Evolutionary conservation across 2,797 vertebrate species (phyloP).

Genomic region (Alexandromys oeconomus): DNA sequence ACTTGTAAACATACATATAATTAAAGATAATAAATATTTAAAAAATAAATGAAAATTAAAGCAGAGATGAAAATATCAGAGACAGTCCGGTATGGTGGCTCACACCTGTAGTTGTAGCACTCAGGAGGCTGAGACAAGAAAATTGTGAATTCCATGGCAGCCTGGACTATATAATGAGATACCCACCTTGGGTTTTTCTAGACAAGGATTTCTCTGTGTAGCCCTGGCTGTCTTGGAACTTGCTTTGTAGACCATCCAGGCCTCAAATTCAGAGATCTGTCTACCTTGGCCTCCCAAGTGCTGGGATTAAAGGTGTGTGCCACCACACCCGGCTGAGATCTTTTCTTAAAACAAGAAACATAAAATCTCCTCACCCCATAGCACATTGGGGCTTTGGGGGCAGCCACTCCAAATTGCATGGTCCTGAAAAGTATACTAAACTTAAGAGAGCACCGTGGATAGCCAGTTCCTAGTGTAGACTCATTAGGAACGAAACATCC

Average conservation of each 20-base stretch:
- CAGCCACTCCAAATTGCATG: background rate
- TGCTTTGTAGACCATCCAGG: background rate
- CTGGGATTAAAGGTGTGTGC: background rate
- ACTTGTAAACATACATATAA: background rate
- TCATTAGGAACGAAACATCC: constrained; percentile 41
- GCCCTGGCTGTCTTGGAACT: background rate
- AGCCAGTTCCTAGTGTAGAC: background rate
- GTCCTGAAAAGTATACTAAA: background rate
- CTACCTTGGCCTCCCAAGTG: background rate
- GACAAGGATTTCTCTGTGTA: background rate
- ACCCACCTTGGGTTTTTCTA: background rate
- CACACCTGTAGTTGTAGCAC: background rate
- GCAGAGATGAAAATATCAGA: constrained; percentile 46
- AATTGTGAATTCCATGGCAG: background rate
- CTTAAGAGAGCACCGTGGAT: background rate
- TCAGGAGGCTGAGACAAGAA: background rate
- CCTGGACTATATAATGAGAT: background rate
- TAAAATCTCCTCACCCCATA: background rate
- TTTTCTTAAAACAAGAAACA: background rate
- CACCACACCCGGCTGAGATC: background rate
- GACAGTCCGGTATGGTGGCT: background rate
- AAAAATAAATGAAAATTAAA: background rate
- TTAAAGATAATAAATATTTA: background rate
- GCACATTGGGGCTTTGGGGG: background rate
- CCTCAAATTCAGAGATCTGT: background rate